Conservation (phyloP, 2,797 vertebrate genomes). For the Alectoris magna region DNA sequence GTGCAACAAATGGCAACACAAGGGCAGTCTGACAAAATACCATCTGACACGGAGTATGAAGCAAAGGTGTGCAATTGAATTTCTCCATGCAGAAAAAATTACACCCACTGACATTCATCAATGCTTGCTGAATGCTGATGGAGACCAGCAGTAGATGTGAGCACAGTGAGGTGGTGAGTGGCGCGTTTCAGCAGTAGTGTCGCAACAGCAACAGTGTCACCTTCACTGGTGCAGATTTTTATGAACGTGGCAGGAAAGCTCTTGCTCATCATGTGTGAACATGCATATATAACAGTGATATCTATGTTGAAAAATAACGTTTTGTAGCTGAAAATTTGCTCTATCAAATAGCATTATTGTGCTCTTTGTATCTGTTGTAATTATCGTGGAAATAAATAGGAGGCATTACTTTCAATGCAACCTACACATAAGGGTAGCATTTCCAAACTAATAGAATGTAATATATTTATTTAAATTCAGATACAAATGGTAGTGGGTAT, state of each 20-base stretch:
- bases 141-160: background rate
- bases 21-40: background rate
- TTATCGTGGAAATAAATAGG: background rate
- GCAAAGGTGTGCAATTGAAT: background rate
- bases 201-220: no score
- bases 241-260: background rate
- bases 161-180: background rate
- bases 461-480: conserved; percentile 15
- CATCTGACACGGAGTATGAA: background rate
- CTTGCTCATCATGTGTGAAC: background rate
- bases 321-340: background rate
- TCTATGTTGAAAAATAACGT: background rate
- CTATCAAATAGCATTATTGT: background rate
- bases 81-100: background rate
- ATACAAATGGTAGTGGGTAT: background rate
- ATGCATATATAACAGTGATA: background rate
- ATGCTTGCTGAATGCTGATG: background rate
- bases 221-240: background rate
- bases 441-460: conserved; percentile 21
- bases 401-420: background rate
- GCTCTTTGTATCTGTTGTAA: background rate
- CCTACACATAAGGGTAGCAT: background rate
- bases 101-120: background rate
- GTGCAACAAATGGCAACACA: background rate
- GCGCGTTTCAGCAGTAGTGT: background rate